phyloP scores from a whole-genome alignment of 2,113 vertebrate genomes.

The Panthera leo region DNA sequence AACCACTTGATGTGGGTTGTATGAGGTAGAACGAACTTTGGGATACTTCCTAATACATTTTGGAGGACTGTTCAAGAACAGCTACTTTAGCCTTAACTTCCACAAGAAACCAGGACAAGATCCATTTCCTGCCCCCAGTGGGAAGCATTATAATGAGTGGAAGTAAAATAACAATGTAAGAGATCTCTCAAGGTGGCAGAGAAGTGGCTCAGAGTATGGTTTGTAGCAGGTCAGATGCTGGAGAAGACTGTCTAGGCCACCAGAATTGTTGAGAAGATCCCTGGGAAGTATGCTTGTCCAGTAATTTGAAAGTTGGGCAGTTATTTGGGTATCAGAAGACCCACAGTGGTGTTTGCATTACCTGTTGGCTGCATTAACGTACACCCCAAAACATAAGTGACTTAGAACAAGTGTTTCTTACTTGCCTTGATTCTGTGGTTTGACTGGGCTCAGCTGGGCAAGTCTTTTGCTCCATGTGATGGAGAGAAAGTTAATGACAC shows the following conservation, averaged over 20 bases:
- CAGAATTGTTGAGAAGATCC: neutral
- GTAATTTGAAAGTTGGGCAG: neutral
- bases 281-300: neutral
- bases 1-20: neutral
- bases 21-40: neutral
- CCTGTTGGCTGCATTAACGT: neutral
- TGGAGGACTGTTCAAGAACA: conserved; percentile 13
- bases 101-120: neutral
- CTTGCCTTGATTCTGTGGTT: neutral
- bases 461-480: neutral
- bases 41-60: neutral
- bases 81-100: neutral
- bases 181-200: neutral
- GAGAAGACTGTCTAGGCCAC: neutral
- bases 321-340: neutral
- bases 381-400: neutral
- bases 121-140: neutral
- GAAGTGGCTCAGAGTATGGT: neutral
- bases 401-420: neutral
- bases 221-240: neutral
- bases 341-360: neutral
- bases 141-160: neutral
- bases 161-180: neutral
- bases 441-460: neutral
- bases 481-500: neutral